These are phyloP conservation scores for Ochlodes sylvanus DNA, from an alignment of 2,888 invertebrate genomes.

Conservation along the genomic window DNA sequence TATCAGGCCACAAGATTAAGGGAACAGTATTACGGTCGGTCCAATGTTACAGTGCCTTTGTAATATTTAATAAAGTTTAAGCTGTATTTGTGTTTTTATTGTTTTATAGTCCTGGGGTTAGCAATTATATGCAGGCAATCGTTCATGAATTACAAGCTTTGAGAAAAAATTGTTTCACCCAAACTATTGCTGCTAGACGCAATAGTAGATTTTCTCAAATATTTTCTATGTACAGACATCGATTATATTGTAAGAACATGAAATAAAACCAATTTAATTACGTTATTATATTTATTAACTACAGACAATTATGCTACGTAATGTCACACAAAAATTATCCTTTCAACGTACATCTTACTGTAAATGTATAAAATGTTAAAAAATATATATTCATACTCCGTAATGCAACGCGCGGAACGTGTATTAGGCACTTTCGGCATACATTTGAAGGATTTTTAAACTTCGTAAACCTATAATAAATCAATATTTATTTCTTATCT, in stretches of 20 bases:
- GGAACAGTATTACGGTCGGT: slow-evolving; percentile 65
- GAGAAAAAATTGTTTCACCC: no score
- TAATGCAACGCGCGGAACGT: slow-evolving; percentile 55
- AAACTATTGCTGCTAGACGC: no score
- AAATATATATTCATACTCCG: slow-evolving; percentile 61
- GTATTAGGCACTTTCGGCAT: slow-evolving; percentile 41
- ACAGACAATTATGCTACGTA: slow-evolving; percentile 27
- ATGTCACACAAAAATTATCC: slow-evolving; percentile 40
- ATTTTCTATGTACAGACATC: no score
- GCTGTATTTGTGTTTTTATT: slow-evolving; percentile 49
- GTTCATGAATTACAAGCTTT: no score
- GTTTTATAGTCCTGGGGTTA: background rate
- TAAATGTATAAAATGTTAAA: slow-evolving; percentile 49
- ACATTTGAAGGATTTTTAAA: background rate
- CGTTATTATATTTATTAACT: slow-evolving; percentile 5
- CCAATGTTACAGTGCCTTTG: slow-evolving; percentile 73
- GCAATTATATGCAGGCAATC: no score
- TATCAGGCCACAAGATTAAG: slow-evolving; percentile 39
- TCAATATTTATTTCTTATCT: background rate
- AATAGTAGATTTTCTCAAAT: no score
- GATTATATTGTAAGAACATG: no score
- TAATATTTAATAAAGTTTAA: slow-evolving; percentile 73
- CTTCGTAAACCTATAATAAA: background rate
- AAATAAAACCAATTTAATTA: background rate
- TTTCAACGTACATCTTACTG: slow-evolving; percentile 46